These are phyloP conservation scores for Calyptomena viridis DNA, from an alignment of 2,113 vertebrate species.

Conservation along the genomic window DNA sequence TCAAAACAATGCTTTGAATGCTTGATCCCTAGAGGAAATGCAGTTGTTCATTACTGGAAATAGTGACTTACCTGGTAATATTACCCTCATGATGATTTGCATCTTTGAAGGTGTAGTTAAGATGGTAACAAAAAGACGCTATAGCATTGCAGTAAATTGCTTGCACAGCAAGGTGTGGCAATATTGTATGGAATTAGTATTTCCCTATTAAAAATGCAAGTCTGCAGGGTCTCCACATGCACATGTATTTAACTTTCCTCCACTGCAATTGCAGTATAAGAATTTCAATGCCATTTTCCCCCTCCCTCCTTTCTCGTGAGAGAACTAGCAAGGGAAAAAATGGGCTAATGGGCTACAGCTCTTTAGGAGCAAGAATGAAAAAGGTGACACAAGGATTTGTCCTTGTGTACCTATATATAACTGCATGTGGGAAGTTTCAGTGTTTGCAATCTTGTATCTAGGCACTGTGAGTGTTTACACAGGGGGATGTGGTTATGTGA, in stretches of 20 bases:
- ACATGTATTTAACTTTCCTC: background rate
- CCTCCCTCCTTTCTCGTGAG: background rate
- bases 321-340: background rate
- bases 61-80: background rate
- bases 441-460: background rate
- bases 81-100: background rate
- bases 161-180: rapidly evolving
- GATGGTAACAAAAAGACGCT: background rate
- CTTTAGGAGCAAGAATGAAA: background rate
- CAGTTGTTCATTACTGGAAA: background rate
- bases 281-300: background rate
- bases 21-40: background rate
- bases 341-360: background rate
- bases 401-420: background rate
- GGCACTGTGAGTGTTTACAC: background rate
- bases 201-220: background rate
- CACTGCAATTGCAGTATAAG: background rate
- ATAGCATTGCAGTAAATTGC: background rate
- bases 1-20: background rate
- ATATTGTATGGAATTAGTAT: background rate
- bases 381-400: background rate
- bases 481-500: background rate
- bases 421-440: background rate
- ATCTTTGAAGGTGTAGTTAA: background rate
- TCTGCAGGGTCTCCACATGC: background rate